phyloP scores from a whole-genome alignment of 2,888 invertebrate genomes.

The Scotopteryx bipunctaria region DNA sequence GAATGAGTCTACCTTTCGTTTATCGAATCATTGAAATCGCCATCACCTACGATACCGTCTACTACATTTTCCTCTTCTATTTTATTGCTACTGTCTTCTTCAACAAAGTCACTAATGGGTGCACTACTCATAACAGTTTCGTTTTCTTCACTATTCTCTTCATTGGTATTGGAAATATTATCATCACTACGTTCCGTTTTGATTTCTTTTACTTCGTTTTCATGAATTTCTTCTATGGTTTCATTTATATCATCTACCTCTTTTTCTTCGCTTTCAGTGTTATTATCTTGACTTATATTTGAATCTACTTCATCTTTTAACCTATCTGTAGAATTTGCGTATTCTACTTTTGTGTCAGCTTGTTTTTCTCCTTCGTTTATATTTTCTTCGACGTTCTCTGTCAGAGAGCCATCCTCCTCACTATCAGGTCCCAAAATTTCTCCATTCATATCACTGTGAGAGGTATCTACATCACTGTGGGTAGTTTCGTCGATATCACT shows the following conservation, averaged over 20 bases:
- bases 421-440: slow-evolving; percentile 42
- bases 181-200: slow-evolving; percentile 9
- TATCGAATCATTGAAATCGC: slow-evolving; percentile 16
- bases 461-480: slow-evolving; percentile 32
- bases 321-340: too few relatives aligned
- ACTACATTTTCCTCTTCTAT: slow-evolving; percentile 51
- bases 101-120: slow-evolving; percentile 8
- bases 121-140: not conserved
- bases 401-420: slow-evolving; percentile 26
- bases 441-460: slow-evolving; percentile 37
- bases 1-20: slow-evolving; percentile 27
- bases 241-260: not conserved
- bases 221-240: slow-evolving; percentile 3
- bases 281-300: too few relatives aligned
- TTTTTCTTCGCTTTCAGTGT: too few relatives aligned
- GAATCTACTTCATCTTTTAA: slow-evolving; percentile 7
- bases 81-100: slow-evolving; percentile 7
- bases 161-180: slow-evolving; percentile 4
- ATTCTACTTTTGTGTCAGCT: not conserved
- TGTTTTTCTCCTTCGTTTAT: not conserved
- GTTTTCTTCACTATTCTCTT: not conserved
- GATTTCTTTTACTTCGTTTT: slow-evolving; percentile 1
- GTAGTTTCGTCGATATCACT: slow-evolving; percentile 29
- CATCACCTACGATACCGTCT: slow-evolving; percentile 25
- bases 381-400: not conserved